Evolutionary conservation across 2,888 invertebrate species (phyloP).

Genomic region (Troilus luridus): DNA sequence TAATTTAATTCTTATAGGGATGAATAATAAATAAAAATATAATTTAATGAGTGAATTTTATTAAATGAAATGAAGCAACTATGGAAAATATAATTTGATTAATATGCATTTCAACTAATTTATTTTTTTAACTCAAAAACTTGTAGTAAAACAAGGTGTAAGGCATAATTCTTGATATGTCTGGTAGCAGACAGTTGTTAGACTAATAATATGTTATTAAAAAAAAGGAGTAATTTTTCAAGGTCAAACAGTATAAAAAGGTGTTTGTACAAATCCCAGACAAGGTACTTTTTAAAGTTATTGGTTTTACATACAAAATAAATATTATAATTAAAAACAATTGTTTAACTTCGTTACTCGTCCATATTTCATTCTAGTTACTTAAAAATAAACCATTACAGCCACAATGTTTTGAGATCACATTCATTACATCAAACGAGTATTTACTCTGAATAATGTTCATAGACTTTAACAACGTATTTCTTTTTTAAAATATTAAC

Average conservation of each 20-base stretch:
- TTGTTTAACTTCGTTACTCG: neutral
- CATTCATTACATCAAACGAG: neutral
- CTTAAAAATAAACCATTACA: neutral
- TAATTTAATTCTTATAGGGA: too few species aligned
- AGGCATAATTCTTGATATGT: neutral
- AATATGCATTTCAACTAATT: neutral
- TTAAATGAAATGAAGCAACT: neutral
- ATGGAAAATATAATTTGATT: neutral
- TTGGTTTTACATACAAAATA: neutral
- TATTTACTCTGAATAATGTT: conserved; percentile 58
- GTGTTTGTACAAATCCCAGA: neutral
- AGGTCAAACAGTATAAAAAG: neutral
- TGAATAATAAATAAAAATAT: neutral
- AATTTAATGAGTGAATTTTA: neutral
- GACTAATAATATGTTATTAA: neutral
- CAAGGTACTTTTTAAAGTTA: neutral
- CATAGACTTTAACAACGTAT: conserved; percentile 66
- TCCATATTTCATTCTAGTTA: neutral
- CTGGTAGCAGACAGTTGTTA: neutral
- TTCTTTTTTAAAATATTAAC: conserved; percentile 73
- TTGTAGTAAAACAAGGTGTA: neutral
- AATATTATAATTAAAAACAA: neutral
- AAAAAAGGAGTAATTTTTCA: neutral
- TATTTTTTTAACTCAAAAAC: neutral
- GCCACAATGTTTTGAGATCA: neutral